Evolutionary conservation across 2,797 vertebrate species (phyloP).

Genomic region (Tokudaia muenninki): DNA sequence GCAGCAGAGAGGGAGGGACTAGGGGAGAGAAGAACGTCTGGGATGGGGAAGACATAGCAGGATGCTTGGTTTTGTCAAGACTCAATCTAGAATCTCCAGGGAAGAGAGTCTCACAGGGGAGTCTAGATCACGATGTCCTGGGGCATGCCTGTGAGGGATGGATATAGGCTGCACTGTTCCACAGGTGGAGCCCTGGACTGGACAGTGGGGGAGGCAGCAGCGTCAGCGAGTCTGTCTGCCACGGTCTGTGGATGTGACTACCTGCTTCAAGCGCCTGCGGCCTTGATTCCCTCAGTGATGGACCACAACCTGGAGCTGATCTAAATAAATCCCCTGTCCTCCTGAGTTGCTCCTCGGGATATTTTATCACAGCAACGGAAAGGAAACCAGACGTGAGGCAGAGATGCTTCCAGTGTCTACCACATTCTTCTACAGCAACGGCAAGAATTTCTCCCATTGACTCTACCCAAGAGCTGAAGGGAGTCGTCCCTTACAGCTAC

Average conservation of each 20-base stretch:
- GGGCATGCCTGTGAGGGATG: neutral
- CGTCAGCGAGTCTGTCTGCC: neutral
- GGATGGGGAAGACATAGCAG: neutral
- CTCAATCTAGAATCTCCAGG: neutral
- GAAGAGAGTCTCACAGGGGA: neutral
- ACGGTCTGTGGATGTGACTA: too few relatives aligned
- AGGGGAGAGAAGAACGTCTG: conserved; percentile 92
- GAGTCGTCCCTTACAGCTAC: neutral
- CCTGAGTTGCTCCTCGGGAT: neutral
- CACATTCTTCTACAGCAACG: neutral
- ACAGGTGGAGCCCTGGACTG: too few relatives aligned
- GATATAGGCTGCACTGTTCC: neutral
- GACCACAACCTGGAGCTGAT: neutral
- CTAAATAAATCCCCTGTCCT: neutral
- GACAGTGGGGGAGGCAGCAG: neutral
- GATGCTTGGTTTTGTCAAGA: neutral
- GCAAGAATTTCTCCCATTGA: neutral
- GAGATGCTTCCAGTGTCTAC: rapidly evolving
- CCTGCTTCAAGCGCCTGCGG: neutral
- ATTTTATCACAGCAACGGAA: neutral
- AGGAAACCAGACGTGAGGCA: neutral
- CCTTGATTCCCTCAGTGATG: neutral
- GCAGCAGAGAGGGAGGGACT: conserved; percentile 74
- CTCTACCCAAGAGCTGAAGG: neutral
- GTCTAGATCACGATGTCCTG: neutral